A percentile compares a stretch with the other conserved stretches of the same genome.
Conservation (phyloP, 2,888 invertebrate genomes). For the Epiblema foenella region DNA sequence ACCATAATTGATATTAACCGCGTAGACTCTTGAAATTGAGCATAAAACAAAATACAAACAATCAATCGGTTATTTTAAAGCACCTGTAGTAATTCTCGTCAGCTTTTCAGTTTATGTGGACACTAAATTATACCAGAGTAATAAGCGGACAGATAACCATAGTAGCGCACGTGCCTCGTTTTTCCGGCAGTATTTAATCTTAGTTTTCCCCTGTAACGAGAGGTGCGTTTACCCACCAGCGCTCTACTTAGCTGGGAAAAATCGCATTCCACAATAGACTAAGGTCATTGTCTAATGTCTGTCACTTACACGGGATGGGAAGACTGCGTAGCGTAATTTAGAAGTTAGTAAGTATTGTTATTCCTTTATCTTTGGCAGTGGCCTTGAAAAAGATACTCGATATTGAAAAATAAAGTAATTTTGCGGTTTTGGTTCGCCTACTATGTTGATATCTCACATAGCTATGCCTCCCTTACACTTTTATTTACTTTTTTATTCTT, state of each 20-base stretch:
- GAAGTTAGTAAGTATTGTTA: background rate
- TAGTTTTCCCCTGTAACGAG: constrained; percentile 1
- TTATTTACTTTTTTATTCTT: too few species aligned
- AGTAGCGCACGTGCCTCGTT: background rate
- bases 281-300: constrained; percentile 71
- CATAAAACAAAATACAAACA: too few species aligned
- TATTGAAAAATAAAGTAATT: background rate
- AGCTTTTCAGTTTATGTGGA: background rate
- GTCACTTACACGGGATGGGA: constrained; percentile 43
- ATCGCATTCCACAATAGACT: constrained; percentile 66
- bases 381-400: too few species aligned
- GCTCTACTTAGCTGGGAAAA: constrained; percentile 72
- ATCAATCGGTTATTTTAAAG: too few species aligned
- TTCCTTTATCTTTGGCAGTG: background rate
- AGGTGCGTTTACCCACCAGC: constrained; percentile 45
- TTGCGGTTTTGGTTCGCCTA: background rate
- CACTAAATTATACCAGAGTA: background rate
- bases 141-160: constrained; percentile 1
- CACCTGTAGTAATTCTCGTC: too few species aligned
- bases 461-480: too few species aligned
- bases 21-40: too few species aligned
- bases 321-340: constrained; percentile 7
- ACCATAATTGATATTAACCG: too few species aligned
- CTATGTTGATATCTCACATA: background rate
- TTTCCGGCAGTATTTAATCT: constrained; percentile 3